Conservation (phyloP, 1,140 invertebrate genomes). For the Trichonephila clavata region DNA sequence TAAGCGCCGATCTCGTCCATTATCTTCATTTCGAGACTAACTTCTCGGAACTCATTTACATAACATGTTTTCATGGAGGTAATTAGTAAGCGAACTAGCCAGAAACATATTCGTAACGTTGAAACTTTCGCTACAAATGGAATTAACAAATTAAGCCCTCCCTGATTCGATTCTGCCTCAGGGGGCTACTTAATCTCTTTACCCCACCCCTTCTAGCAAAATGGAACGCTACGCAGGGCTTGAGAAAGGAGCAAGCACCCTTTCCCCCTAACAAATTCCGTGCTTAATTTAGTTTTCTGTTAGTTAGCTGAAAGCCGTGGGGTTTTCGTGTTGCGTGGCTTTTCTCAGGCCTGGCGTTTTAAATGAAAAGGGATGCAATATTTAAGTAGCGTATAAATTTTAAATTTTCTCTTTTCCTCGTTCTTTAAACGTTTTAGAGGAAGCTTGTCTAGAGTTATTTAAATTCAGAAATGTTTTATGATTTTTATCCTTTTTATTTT, state of each 20-base stretch:
- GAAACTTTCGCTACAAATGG: background rate
- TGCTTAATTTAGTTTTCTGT: constrained; percentile 15
- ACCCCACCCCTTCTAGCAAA: background rate
- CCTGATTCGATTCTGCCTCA: background rate
- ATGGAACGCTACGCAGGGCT: background rate
- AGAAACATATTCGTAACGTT: background rate
- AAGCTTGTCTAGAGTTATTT: too few relatives aligned
- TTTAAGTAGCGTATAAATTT: too few relatives aligned
- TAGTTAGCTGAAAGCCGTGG: background rate
- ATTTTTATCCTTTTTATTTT: too few relatives aligned
- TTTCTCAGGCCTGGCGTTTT: too few relatives aligned
- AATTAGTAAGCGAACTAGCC: constrained; percentile 19
- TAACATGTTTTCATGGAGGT: constrained; percentile 16
- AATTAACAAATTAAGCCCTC: background rate
- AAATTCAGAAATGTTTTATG: too few relatives aligned
- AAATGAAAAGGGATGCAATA: too few relatives aligned
- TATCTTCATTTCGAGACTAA: background rate
- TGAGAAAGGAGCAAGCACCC: background rate
- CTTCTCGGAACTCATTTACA: constrained; percentile 16
- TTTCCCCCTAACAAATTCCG: background rate
- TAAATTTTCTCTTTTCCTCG: too few relatives aligned
- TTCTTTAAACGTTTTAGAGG: too few relatives aligned
- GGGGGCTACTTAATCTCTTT: background rate
- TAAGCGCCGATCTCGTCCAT: background rate
- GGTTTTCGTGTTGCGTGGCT: too few relatives aligned